Percentiles rank a stretch among this genome's conserved stretches.
Evolutionary conservation across 1,140 invertebrate species (phyloP).

Genomic region (Drosophila kepulauana): DNA sequence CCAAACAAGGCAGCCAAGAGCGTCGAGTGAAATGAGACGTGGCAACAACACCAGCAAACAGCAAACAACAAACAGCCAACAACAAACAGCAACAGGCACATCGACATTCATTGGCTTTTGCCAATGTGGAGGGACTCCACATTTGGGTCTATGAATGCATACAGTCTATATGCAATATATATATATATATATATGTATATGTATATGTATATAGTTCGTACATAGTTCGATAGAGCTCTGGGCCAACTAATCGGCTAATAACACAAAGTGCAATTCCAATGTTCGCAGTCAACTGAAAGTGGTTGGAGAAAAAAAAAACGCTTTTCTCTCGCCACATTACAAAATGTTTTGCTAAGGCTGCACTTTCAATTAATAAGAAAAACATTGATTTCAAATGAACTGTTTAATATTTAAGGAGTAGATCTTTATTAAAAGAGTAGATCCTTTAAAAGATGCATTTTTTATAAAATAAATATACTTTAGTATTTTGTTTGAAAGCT

Average conservation of each 20-base stretch:
- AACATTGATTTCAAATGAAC: too few relatives aligned
- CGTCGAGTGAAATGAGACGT: constrained; percentile 55
- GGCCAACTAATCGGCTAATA: constrained; percentile 42
- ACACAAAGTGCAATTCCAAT: constrained; percentile 10
- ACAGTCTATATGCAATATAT: too few relatives aligned
- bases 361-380: too few relatives aligned
- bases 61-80: neutral
- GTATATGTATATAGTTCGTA: too few relatives aligned
- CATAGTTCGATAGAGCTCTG: constrained; percentile 4
- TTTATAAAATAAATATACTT: too few relatives aligned
- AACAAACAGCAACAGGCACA: constrained; percentile 8
- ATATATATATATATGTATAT: too few relatives aligned
- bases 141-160: neutral
- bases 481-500: too few relatives aligned
- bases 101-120: neutral
- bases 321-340: neutral
- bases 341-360: too few relatives aligned
- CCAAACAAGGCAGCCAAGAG: constrained; percentile 45
- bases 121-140: neutral
- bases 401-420: too few relatives aligned
- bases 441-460: too few relatives aligned
- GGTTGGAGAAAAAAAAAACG: neutral
- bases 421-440: too few relatives aligned
- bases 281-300: neutral
- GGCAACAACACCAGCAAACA: constrained; percentile 30